Evolutionary conservation across 2,797 vertebrate species (phyloP), one percentile per base, ranked within the genome.

Genomic region (Sitta carolinensis): DNA sequence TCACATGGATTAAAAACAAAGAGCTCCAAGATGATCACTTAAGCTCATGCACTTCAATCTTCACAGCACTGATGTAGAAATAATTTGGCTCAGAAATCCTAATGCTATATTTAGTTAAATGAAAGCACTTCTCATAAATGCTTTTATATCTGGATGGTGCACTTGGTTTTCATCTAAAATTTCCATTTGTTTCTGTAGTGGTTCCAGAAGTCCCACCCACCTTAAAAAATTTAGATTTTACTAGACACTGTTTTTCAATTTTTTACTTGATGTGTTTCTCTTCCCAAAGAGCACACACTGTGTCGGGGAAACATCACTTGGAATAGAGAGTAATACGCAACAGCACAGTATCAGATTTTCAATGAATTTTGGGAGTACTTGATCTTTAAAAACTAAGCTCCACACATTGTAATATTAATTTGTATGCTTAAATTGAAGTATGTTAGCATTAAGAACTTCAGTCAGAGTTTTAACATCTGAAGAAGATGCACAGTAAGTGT

Each of bases 41-140:
- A 55, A 30, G 63, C 22, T 10, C 50, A 27, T 74, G 34, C 50
- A 34, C 25, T 93, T 78, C 54, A 62, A 23, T 63, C 36, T 48
- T 91, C 13, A n/a, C 19, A 50, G 9, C 30, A 67, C 23, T 59
- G 50, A 74, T 9, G 16, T 7, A 84, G 80, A 86, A 92, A 89
- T 52, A 91, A 92, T 85, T 89, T 89, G 64, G 17, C 61, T 87
- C 38, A 68, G 36, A 80, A 80, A 75, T 77, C 22, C 25, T 89
- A 55, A 57, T 32, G 14, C 6, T 78, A 23, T 75, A 68, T 81
- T 89, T 86, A 80, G 43, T 54, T 81, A 91, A 87, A 83, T 68
- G n/a, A 84, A 84, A 77, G 6, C 20, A 63, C 30, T 74, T 92
- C 42, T 78, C 34, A 89, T 43, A 81, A 91, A 81, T 55, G 58